Conservation (phyloP, 1,140 invertebrate genomes). For the Dryas iulia region DNA sequence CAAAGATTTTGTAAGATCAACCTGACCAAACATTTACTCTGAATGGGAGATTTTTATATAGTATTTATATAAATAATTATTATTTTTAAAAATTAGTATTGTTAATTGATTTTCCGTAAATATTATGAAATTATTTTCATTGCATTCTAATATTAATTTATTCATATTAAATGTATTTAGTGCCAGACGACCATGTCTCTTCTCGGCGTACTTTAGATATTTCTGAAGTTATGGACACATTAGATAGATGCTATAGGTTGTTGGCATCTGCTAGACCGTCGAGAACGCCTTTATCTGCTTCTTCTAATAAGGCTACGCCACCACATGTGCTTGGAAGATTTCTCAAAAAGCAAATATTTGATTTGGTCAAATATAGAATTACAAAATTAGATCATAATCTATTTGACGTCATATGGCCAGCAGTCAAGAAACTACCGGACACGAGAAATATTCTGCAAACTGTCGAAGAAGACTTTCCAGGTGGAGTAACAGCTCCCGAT, state of each 20-base stretch:
- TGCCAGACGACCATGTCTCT: slow-evolving; percentile 85
- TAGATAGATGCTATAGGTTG: slow-evolving; percentile 87
- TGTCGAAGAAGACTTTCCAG: slow-evolving; percentile 85
- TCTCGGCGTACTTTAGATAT: slow-evolving; percentile 85
- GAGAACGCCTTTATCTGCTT: slow-evolving; percentile 79
- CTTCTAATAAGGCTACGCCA: slow-evolving; percentile 81
- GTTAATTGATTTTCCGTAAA: not conserved
- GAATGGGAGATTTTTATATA: too few species aligned
- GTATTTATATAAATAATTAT: too few species aligned
- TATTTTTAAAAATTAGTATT: too few species aligned
- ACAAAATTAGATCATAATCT: slow-evolving; percentile 89
- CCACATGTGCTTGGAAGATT: slow-evolving; percentile 84
- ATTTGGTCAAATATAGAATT: slow-evolving; percentile 84
- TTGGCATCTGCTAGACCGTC: slow-evolving; percentile 81
- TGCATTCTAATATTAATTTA: not conserved
- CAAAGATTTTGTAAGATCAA: too few species aligned
- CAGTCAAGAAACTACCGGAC: slow-evolving; percentile 85
- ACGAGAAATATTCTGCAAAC: slow-evolving; percentile 80
- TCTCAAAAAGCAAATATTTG: slow-evolving; percentile 84
- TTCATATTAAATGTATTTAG: slow-evolving; percentile 64
- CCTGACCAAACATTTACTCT: too few species aligned
- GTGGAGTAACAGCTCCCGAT: slow-evolving; percentile 89
- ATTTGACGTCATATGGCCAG: slow-evolving; percentile 90
- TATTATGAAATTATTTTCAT: not conserved
- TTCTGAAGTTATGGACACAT: slow-evolving; percentile 84